These are phyloP conservation scores for Palythoa grandiflora DNA, from an alignment of 92 coral and sea anemone species.

Conservation along the genomic window DNA sequence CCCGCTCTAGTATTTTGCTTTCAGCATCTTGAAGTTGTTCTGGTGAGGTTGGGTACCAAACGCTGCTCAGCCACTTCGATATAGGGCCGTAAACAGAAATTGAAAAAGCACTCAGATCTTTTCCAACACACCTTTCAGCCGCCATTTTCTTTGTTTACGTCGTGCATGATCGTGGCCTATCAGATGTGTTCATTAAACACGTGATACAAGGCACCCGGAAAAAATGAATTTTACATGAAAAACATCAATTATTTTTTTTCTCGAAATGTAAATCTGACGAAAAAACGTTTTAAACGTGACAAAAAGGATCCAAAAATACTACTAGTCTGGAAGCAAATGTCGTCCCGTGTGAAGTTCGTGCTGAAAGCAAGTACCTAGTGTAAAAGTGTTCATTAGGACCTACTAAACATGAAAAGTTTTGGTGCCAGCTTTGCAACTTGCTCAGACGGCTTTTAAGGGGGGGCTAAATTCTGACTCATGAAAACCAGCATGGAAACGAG, in stretches of 20 bases:
- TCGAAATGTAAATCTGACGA: no score
- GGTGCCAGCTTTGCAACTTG: no score
- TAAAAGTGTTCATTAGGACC: no score
- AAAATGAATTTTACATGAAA: not conserved
- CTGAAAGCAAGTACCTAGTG: no score
- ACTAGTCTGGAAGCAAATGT: no score
- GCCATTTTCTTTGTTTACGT: conserved; percentile 41
- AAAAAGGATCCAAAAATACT: no score
- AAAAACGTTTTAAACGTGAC: not conserved
- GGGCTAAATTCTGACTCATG: no score
- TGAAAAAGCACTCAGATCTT: conserved; percentile 14
- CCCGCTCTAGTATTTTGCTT: conserved; percentile 69
- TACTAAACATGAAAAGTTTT: no score
- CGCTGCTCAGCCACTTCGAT: conserved; percentile 66
- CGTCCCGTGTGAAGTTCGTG: no score
- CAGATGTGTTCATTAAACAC: not conserved
- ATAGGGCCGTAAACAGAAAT: conserved; percentile 39
- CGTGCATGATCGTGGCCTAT: not conserved
- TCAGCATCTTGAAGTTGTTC: conserved; percentile 86
- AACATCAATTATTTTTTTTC: not conserved
- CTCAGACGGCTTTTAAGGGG: no score
- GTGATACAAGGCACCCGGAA: not conserved
- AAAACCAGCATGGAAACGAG: no score
- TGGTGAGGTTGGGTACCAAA: conserved; percentile 82
- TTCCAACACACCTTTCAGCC: not conserved